These are phyloP conservation scores for Seriola dumerili DNA, from an alignment of 2,113 vertebrate genomes.

Conservation along the genomic window DNA sequence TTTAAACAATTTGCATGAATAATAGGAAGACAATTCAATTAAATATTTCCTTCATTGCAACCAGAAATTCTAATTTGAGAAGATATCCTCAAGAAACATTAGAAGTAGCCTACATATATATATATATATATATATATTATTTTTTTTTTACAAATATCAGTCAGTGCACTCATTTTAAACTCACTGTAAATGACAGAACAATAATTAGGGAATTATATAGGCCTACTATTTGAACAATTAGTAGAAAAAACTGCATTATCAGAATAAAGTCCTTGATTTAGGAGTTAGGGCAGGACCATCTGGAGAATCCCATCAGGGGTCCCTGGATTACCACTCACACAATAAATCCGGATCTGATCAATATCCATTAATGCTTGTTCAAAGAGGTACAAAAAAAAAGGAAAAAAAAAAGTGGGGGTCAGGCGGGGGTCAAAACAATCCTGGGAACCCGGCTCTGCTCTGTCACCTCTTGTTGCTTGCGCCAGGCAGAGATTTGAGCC, in stretches of 20 bases:
- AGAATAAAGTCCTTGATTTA: slow-evolving; percentile 48
- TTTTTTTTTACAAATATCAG: background rate
- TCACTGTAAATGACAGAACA: background rate
- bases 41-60: background rate
- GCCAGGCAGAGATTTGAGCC: slow-evolving; percentile 55
- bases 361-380: slow-evolving; percentile 57
- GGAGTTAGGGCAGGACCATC: slow-evolving; percentile 60
- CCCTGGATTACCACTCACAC: slow-evolving; percentile 61
- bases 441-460: slow-evolving; percentile 47
- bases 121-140: too few species aligned
- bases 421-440: slow-evolving; percentile 42
- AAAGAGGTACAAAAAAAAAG: slow-evolving; percentile 13
- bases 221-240: background rate
- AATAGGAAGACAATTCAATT: background rate
- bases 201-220: background rate
- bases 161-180: background rate
- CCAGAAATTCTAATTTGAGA: background rate
- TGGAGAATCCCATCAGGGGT: slow-evolving; percentile 66
- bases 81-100: background rate
- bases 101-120: too few species aligned
- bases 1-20: slow-evolving; percentile 5
- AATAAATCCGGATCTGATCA: slow-evolving; percentile 70
- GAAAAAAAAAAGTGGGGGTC: slow-evolving; percentile 8
- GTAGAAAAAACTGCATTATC: slow-evolving; percentile 21
- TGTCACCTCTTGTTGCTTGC: slow-evolving; percentile 58